phyloP scores from a whole-genome alignment of 1,140 invertebrate genomes.

The Nilaparvata lugens region DNA sequence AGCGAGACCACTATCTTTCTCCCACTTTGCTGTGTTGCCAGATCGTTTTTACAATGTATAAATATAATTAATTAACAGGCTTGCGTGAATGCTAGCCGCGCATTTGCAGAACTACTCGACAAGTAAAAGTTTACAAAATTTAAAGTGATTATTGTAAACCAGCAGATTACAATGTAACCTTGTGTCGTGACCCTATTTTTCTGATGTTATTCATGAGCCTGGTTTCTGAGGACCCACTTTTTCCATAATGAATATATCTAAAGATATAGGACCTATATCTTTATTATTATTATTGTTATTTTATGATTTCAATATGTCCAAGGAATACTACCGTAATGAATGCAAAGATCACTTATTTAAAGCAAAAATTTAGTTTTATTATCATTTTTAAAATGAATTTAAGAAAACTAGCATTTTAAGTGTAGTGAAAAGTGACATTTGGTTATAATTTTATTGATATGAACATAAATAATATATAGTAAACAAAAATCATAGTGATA shows the following conservation, averaged over 20 bases:
- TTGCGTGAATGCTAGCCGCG: too few relatives aligned
- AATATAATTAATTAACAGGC: too few relatives aligned
- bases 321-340: neutral
- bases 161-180: too few relatives aligned
- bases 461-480: too few relatives aligned
- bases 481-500: neutral
- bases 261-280: neutral
- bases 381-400: conserved; percentile 5
- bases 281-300: neutral
- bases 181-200: conserved; percentile 3
- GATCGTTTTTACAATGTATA: too few relatives aligned
- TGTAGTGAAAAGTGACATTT: neutral
- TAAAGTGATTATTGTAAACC: too few relatives aligned
- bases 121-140: too few relatives aligned
- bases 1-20: too few relatives aligned
- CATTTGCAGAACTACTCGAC: too few relatives aligned
- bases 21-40: too few relatives aligned
- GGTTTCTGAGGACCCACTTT: conserved; percentile 8
- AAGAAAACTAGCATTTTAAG: neutral
- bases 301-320: neutral
- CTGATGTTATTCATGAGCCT: neutral
- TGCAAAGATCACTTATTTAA: neutral
- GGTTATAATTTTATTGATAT: neutral
- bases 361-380: conserved; percentile 3
- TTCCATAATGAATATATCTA: neutral